These are phyloP conservation scores for Pristiophorus japonicus DNA, from an alignment of 2,113 vertebrate species.

Conservation along the genomic window DNA sequence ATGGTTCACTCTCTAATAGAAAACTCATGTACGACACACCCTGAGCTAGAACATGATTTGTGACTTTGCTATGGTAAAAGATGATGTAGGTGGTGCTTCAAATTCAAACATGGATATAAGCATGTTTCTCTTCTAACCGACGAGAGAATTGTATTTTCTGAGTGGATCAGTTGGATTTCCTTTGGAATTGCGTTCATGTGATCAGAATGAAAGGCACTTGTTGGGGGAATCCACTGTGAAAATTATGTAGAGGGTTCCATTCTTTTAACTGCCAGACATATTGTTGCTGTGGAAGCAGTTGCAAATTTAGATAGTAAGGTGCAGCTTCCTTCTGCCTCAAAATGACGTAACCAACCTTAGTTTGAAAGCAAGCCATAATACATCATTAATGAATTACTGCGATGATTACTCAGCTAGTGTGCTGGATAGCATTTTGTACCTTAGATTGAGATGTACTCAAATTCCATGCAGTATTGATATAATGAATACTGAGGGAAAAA, in stretches of 20 bases:
- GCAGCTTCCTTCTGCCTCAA: not conserved
- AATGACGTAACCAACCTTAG: not conserved
- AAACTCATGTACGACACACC: not conserved
- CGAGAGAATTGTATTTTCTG: not conserved
- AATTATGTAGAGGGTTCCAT: not conserved
- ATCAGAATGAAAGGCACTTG: not conserved
- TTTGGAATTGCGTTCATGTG: not conserved
- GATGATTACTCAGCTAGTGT: not conserved
- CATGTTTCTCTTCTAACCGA: not conserved
- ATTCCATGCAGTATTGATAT: not conserved
- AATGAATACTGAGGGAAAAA: not conserved
- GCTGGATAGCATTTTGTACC: not conserved
- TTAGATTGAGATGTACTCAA: not conserved
- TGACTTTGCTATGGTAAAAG: not conserved
- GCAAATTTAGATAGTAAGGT: no score
- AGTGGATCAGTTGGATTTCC: not conserved
- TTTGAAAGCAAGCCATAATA: not conserved
- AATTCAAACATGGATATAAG: not conserved
- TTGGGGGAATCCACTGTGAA: not conserved
- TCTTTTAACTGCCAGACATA: not conserved
- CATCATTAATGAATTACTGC: not conserved
- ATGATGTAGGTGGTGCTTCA: not conserved
- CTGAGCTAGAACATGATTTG: not conserved
- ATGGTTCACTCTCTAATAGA: not conserved
- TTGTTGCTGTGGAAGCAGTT: not conserved